Percentiles rank a stretch among this genome's conserved stretches.
phyloP scores from a whole-genome alignment of 2,888 invertebrate species.

The Melikaiella ostensackeni region DNA sequence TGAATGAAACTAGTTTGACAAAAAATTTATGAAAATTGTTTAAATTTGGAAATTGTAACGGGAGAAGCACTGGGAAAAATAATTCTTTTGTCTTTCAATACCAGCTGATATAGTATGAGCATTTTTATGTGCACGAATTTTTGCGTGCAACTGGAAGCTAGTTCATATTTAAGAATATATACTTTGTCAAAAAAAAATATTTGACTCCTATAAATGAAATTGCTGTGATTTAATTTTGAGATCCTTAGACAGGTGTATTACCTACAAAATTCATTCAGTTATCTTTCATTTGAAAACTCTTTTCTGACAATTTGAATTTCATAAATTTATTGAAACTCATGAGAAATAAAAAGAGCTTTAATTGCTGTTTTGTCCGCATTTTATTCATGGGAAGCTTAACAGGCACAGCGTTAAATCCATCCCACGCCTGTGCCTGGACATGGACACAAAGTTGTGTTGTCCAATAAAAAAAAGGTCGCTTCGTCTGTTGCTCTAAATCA shows the following conservation, averaged over 20 bases:
- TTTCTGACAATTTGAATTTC: not conserved
- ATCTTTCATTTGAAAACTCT: not conserved
- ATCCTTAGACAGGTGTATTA: not conserved
- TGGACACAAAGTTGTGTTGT: constrained; percentile 17
- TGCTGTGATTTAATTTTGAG: not conserved
- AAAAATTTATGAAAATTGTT: no score
- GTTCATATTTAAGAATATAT: no score
- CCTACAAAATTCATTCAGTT: not conserved
- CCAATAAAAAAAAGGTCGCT: not conserved
- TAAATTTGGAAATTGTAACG: no score
- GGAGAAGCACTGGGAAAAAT: no score
- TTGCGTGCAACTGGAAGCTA: no score
- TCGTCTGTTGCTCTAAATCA: not conserved
- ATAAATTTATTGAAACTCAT: not conserved
- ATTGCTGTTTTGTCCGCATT: not conserved
- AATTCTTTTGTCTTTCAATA: no score
- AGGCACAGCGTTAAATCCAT: not conserved
- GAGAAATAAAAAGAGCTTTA: not conserved
- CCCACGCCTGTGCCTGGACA: not conserved
- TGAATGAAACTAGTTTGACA: no score
- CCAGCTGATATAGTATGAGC: no score
- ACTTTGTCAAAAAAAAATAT: no score
- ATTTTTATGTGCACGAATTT: no score
- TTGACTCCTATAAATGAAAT: no score
- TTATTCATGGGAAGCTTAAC: not conserved